These are phyloP conservation scores for Muscina levida DNA, from an alignment of 2,888 invertebrate species.

Conservation along the genomic window DNA sequence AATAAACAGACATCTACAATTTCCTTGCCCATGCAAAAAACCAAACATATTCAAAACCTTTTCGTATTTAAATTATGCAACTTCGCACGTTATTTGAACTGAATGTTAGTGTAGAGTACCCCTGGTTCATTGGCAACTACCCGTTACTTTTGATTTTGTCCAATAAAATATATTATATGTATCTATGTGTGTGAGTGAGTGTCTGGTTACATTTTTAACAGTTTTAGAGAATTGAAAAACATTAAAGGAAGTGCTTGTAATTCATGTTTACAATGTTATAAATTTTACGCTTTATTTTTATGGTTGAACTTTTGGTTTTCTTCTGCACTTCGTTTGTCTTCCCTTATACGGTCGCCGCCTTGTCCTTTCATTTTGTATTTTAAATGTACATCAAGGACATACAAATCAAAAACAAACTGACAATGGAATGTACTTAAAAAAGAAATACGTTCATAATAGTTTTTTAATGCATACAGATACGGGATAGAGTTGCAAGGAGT, in stretches of 20 bases:
- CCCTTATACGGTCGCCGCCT: background rate
- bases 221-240: slow-evolving; percentile 45
- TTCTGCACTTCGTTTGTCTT: background rate
- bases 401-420: slow-evolving; percentile 24
- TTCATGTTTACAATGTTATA: slow-evolving; percentile 60
- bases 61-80: too few species aligned
- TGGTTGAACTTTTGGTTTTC: slow-evolving; percentile 40
- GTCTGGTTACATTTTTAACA: slow-evolving; percentile 30
- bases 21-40: too few species aligned
- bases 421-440: slow-evolving; percentile 50
- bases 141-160: too few species aligned
- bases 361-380: slow-evolving; percentile 17
- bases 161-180: too few species aligned
- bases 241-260: slow-evolving; percentile 55
- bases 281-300: slow-evolving; percentile 57
- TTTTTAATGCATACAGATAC: slow-evolving; percentile 2
- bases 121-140: too few species aligned
- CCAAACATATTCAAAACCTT: too few species aligned
- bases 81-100: too few species aligned
- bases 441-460: slow-evolving; percentile 31
- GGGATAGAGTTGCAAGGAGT: background rate
- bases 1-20: too few species aligned
- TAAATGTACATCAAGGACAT: slow-evolving; percentile 54
- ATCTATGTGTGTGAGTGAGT: slow-evolving; percentile 24
- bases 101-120: too few species aligned